A percentile compares a stretch with the other conserved stretches of the same genome.
phyloP scores from a whole-genome alignment of 2,888 invertebrate genomes.

The Chironomus riparius region DNA sequence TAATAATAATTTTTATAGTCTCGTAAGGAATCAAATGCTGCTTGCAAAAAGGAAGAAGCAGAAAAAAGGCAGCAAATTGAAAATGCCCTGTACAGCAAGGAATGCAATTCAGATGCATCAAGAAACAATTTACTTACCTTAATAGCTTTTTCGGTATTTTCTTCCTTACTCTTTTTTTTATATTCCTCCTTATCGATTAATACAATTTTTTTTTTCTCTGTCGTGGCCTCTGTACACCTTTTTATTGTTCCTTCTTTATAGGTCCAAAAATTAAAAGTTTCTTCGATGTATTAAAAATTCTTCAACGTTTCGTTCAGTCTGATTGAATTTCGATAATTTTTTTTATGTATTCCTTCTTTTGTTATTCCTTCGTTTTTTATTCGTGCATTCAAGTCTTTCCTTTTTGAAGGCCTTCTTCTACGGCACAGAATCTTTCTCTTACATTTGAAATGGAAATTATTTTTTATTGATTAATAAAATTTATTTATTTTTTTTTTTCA shows the following conservation, averaged over 20 bases:
- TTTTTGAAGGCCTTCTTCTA: not conserved
- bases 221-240: slow-evolving; percentile 8
- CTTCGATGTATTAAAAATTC: slow-evolving; percentile 3
- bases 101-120: slow-evolving; percentile 23
- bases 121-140: slow-evolving; percentile 26
- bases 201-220: not conserved
- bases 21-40: not conserved
- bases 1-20: not conserved
- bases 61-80: not conserved
- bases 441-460: slow-evolving; percentile 13
- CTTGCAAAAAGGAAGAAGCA: not conserved
- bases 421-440: not conserved
- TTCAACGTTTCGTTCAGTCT: slow-evolving; percentile 2
- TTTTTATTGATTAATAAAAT: slow-evolving; percentile 27
- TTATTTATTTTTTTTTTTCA: not conserved
- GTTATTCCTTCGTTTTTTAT: slow-evolving; percentile 6
- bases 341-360: slow-evolving; percentile 3
- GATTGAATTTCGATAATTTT: slow-evolving; percentile 22
- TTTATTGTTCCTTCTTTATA: not conserved
- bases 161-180: not conserved
- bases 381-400: slow-evolving; percentile 23
- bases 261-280: not conserved
- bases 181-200: slow-evolving; percentile 20
- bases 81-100: too few species aligned
- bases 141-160: slow-evolving; percentile 25